These are phyloP conservation scores for Heterotis niloticus DNA, from an alignment of 2,113 vertebrate genomes.

Conservation along the genomic window DNA sequence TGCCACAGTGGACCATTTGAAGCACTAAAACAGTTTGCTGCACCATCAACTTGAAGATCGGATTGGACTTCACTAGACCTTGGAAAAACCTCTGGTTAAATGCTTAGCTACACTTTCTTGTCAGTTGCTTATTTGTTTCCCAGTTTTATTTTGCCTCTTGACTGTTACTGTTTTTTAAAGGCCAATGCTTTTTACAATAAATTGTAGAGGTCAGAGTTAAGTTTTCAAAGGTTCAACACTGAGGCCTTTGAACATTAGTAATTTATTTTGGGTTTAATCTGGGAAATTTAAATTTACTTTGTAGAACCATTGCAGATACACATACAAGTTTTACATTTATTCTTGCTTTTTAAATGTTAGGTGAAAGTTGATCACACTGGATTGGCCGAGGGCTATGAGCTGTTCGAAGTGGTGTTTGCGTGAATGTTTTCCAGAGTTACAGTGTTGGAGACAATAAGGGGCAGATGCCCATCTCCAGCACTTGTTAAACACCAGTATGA, in stretches of 20 bases:
- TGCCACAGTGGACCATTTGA: constrained; percentile 60
- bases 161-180: constrained; percentile 41
- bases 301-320: background rate
- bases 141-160: constrained; percentile 34
- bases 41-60: constrained; percentile 41
- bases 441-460: too few species aligned
- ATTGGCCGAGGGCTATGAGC: background rate
- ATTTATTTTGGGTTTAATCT: constrained; percentile 26
- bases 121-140: constrained; percentile 36
- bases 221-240: background rate
- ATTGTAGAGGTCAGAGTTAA: constrained; percentile 14
- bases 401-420: background rate
- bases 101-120: constrained; percentile 34
- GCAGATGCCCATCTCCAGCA: too few species aligned
- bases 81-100: constrained; percentile 42
- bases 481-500: too few species aligned
- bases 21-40: constrained; percentile 61
- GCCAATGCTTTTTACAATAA: constrained; percentile 21
- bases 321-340: background rate
- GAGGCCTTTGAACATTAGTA: background rate
- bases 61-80: constrained; percentile 47
- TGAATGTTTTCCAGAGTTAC: too few species aligned
- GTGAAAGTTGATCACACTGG: background rate
- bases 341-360: background rate
- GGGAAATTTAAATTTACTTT: constrained; percentile 13